Evolutionary conservation across 2,888 invertebrate genomes (phyloP).

Genomic region (Ichneumoninae sp.): DNA sequence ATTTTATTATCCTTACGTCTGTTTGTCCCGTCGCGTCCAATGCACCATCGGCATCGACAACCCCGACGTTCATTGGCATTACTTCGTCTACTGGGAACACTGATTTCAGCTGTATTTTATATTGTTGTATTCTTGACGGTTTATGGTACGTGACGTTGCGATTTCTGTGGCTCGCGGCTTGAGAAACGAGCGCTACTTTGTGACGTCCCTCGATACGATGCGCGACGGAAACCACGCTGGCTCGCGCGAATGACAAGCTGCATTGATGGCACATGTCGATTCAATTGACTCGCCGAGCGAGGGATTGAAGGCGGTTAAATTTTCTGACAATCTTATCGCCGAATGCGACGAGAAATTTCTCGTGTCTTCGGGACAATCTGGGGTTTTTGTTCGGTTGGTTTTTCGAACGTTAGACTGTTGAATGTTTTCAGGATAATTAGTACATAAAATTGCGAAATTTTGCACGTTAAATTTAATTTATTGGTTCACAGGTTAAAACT

Average conservation of each 20-base stretch:
- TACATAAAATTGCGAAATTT: too few relatives aligned
- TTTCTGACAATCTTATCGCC: neutral
- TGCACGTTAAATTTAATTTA: too few relatives aligned
- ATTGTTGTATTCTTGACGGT: constrained; percentile 38
- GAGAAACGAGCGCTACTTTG: constrained; percentile 3
- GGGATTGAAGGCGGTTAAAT: neutral
- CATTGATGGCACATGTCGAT: constrained; percentile 2
- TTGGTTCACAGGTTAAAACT: too few relatives aligned
- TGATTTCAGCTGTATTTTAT: constrained; percentile 42
- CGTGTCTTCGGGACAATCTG: neutral
- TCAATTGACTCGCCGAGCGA: neutral
- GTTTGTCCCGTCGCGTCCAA: constrained; percentile 7
- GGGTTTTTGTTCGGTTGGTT: neutral
- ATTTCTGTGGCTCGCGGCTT: neutral
- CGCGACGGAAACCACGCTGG: constrained; percentile 10
- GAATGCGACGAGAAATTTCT: neutral
- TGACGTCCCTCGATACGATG: constrained; percentile 6
- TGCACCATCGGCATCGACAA: constrained; percentile 49
- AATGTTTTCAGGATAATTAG: too few relatives aligned
- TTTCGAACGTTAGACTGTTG: neutral
- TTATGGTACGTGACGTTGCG: constrained; percentile 3
- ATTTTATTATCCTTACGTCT: constrained; percentile 61
- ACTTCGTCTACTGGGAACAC: constrained; percentile 26
- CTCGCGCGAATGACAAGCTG: neutral
- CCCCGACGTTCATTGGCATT: constrained; percentile 42